A percentile compares a stretch with the other conserved stretches of the same genome.
These are phyloP conservation scores for Agrypnia vestita DNA, from an alignment of 1,140 invertebrate species.

Conservation along the genomic window DNA sequence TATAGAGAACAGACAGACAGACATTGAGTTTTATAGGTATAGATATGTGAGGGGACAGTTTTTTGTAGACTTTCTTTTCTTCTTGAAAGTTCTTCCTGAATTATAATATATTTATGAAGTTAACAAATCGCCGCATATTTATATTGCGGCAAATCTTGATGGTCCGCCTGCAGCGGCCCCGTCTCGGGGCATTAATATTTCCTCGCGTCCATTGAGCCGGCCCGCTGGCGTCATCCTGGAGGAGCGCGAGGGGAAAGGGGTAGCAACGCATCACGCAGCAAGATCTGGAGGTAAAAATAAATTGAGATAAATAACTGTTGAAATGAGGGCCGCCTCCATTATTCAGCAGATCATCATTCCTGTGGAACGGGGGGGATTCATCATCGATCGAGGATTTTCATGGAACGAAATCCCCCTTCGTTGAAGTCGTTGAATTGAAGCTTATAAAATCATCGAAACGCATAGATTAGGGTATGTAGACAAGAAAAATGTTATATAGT, in stretches of 20 bases:
- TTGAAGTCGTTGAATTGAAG: too few relatives aligned
- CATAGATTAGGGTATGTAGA: too few relatives aligned
- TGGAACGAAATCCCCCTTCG: too few relatives aligned
- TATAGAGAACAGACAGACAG: too few relatives aligned
- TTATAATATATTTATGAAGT: too few relatives aligned
- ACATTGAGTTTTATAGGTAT: too few relatives aligned
- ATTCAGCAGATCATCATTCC: background rate
- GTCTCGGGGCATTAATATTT: constrained; percentile 37
- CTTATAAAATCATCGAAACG: too few relatives aligned
- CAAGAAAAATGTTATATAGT: too few relatives aligned
- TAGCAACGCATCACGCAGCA: constrained; percentile 10
- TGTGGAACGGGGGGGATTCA: constrained; percentile 4
- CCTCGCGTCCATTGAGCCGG: constrained; percentile 37
- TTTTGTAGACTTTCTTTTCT: too few relatives aligned
- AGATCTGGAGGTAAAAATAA: constrained; percentile 44
- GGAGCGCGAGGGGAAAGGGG: background rate
- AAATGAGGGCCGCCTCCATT: constrained; percentile 38
- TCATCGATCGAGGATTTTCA: background rate
- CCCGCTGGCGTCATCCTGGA: constrained; percentile 22
- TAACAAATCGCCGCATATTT: too few relatives aligned
- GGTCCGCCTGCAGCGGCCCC: background rate
- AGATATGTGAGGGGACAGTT: too few relatives aligned
- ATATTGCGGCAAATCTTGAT: background rate
- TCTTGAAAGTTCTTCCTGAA: too few relatives aligned
- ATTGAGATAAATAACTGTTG: constrained; percentile 38